These are phyloP conservation scores for Microtus montanus DNA, from an alignment of 2,113 vertebrate genomes.

Conservation along the genomic window DNA sequence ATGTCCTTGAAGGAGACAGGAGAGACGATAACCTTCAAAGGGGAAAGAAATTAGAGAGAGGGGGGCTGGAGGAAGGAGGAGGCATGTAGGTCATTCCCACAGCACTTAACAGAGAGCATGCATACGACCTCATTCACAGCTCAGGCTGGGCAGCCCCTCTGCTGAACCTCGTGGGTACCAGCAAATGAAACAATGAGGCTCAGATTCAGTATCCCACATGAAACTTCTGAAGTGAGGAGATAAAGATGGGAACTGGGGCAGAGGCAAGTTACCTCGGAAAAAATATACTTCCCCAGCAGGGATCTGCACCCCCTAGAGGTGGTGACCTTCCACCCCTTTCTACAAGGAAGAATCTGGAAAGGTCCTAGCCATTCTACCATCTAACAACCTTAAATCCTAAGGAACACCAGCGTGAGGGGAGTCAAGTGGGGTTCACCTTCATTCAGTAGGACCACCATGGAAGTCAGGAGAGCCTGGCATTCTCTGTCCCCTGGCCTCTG, in stretches of 20 bases:
- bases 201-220: not conserved
- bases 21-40: conserved; percentile 60
- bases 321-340: not conserved
- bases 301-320: not conserved
- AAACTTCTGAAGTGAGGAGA: not conserved
- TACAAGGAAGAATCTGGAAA: not conserved
- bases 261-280: not conserved
- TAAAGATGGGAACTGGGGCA: not conserved
- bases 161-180: not conserved
- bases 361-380: not conserved
- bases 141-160: not conserved
- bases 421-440: not conserved
- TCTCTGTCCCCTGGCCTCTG: not conserved
- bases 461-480: not conserved
- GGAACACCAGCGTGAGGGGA: not conserved
- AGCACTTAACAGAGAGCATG: not conserved
- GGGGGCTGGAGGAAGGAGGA: not conserved
- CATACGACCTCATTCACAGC: not conserved
- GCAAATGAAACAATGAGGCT: not conserved
- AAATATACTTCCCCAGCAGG: not conserved
- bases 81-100: not conserved
- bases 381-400: not conserved
- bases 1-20: conserved; percentile 72
- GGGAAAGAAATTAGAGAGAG: not conserved
- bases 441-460: not conserved